A percentile compares a stretch with the other conserved stretches of the same genome.
Conservation (phyloP, 2,888 invertebrate species). For the Elysia crispata region DNA sequence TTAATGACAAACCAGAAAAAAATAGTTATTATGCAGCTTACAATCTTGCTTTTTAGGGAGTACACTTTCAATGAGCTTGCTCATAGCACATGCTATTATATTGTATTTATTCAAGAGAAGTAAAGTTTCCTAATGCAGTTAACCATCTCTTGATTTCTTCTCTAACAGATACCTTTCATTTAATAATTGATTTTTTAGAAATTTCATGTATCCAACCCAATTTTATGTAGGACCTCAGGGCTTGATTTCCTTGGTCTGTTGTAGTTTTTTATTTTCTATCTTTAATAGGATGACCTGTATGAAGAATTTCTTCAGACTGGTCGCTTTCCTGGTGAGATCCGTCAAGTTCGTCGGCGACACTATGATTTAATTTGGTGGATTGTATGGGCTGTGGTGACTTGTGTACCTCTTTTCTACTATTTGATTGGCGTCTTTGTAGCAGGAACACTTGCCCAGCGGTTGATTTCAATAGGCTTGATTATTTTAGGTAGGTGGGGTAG, state of each 20-base stretch:
- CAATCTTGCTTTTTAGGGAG: no score
- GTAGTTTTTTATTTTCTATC: no score
- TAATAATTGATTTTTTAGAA: no score
- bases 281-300: slow-evolving; percentile 75
- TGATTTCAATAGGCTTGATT: slow-evolving; percentile 85
- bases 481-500: slow-evolving; percentile 85
- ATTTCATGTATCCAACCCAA: not conserved
- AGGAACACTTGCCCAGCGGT: slow-evolving; percentile 86
- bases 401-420: slow-evolving; percentile 70
- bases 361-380: slow-evolving; percentile 70
- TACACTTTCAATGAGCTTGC: no score
- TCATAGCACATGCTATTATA: no score
- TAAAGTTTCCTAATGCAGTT: no score
- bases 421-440: slow-evolving; percentile 62
- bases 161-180: no score
- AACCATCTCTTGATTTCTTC: no score
- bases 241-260: not conserved
- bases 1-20: no score
- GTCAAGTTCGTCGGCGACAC: slow-evolving; percentile 61
- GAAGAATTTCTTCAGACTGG: slow-evolving; percentile 72
- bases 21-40: no score
- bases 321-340: slow-evolving; percentile 63
- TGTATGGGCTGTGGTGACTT: slow-evolving; percentile 72
- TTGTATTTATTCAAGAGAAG: no score
- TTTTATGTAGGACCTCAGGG: not conserved